Evolutionary conservation across 2,113 vertebrate species (phyloP).

Genomic region (Candoia aspera): DNA sequence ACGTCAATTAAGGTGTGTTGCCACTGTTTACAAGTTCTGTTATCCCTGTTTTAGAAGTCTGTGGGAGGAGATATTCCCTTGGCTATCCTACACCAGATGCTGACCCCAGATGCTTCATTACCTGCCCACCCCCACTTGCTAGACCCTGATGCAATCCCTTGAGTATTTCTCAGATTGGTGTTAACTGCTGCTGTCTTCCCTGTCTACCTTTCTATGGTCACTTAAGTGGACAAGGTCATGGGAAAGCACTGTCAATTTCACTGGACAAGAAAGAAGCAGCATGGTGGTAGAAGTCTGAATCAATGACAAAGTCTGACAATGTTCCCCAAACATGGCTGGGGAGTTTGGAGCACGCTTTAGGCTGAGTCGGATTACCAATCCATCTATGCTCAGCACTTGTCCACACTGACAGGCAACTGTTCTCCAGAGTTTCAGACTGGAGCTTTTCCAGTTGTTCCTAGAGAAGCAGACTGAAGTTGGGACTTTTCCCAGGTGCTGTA

Average conservation of each 20-base stretch:
- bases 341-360: not conserved
- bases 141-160: not conserved
- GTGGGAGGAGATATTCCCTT: not conserved
- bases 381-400: not conserved
- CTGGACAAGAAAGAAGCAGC: not conserved
- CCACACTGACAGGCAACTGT: not conserved
- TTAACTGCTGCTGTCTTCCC: not conserved
- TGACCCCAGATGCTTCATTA: not conserved
- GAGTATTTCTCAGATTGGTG: not conserved
- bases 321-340: not conserved
- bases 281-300: not conserved
- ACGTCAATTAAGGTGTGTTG: not conserved
- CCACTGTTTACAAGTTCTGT: not conserved
- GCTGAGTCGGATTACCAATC: not conserved
- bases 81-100: not conserved
- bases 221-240: not conserved
- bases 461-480: not conserved
- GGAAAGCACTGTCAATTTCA: not conserved
- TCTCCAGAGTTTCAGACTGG: not conserved
- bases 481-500: not conserved
- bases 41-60: not conserved
- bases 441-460: not conserved
- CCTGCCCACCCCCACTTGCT: not conserved
- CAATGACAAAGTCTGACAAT: not conserved
- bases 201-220: not conserved